Conservation (phyloP, 2,113 vertebrate genomes). For the Semnornis frantzii region DNA sequence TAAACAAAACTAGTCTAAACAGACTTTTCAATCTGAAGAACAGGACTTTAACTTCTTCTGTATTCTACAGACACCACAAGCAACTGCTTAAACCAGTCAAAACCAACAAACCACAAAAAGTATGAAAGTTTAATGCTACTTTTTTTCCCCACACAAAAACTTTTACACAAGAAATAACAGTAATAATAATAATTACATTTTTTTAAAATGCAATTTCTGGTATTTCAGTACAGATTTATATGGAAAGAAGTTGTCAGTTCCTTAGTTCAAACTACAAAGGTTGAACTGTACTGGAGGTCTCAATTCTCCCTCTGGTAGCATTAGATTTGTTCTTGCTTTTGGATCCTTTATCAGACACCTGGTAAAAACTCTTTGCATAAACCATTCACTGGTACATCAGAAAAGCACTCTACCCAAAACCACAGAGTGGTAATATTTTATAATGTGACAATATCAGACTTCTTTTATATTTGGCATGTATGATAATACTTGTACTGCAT, state of each 20-base stretch:
- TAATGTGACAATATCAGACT: not conserved
- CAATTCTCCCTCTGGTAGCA: not conserved
- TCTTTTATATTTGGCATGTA: not conserved
- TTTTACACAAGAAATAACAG: not conserved
- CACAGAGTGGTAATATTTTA: not conserved
- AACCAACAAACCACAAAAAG: not conserved
- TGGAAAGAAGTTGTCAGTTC: not conserved
- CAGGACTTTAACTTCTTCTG: not conserved
- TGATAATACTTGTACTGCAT: not conserved
- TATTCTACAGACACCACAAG: not conserved
- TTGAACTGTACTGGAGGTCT: not conserved
- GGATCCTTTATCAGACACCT: not conserved
- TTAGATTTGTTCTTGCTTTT: not conserved
- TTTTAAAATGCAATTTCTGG: not conserved
- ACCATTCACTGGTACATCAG: not conserved
- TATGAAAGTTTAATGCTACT: not conserved
- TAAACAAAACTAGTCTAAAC: not conserved
- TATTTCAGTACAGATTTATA: not conserved
- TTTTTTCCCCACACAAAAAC: not conserved
- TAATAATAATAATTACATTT: not conserved
- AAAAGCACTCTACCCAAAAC: not conserved
- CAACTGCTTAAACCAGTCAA: not conserved
- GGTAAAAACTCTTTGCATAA: not conserved
- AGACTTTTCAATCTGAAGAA: not conserved
- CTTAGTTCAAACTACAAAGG: not conserved